phyloP scores from a whole-genome alignment of 2,113 vertebrate genomes.

The Notothenia coriiceps region DNA sequence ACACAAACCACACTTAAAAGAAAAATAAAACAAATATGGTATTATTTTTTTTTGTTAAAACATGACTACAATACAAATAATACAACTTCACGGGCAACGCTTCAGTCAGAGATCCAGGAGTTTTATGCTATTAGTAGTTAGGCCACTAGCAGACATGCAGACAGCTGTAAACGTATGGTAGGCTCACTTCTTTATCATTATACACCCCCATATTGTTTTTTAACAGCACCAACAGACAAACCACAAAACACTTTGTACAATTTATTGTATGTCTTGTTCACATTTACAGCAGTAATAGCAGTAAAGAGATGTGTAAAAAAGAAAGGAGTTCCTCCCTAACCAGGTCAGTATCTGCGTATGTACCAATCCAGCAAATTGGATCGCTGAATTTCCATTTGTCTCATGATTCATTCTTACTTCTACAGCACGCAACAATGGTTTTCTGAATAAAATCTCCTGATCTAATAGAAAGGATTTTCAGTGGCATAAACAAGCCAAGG shows the following conservation, averaged over 20 bases:
- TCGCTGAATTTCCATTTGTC: neutral
- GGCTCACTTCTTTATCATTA: neutral
- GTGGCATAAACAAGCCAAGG: neutral
- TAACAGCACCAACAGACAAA: neutral
- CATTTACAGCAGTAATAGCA: neutral
- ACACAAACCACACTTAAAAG: too few species aligned
- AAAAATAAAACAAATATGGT: too few species aligned
- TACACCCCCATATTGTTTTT: neutral
- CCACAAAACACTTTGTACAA: neutral
- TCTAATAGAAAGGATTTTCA: slow-evolving; percentile 24
- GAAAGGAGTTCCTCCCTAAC: neutral
- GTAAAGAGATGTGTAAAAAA: neutral
- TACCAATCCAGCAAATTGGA: neutral
- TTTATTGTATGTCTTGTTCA: too few species aligned
- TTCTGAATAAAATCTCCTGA: neutral
- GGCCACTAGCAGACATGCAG: neutral
- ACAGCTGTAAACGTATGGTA: neutral
- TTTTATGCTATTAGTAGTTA: too few species aligned
- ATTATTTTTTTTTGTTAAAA: too few species aligned
- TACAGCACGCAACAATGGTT: neutral
- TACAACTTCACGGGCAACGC: too few species aligned
- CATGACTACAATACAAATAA: too few species aligned
- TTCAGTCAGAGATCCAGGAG: too few species aligned
- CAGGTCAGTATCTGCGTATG: neutral
- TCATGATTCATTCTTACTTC: slow-evolving; percentile 27